These are phyloP conservation scores for Sympetrum striolatum DNA, from an alignment of 2,888 invertebrate species.

Conservation along the genomic window DNA sequence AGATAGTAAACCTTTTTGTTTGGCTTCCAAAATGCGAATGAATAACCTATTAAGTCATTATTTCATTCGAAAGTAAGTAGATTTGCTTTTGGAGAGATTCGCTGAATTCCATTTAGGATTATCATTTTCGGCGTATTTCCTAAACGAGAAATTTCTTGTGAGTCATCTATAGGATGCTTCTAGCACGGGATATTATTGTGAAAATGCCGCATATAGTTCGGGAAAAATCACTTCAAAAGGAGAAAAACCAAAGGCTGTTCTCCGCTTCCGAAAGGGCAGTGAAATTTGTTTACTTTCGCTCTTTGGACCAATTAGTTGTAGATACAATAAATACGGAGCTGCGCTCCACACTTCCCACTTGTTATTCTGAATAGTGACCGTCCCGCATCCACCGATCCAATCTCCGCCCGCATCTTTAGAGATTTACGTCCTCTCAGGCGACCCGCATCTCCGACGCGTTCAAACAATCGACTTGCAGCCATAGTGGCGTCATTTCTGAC, in stretches of 20 bases:
- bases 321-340: background rate
- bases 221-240: background rate
- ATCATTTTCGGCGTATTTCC: too few relatives aligned
- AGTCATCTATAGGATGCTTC: too few relatives aligned
- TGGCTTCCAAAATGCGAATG: too few relatives aligned
- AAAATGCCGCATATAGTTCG: background rate
- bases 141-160: too few relatives aligned
- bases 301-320: background rate
- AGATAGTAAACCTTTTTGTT: too few relatives aligned
- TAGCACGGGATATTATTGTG: too few relatives aligned
- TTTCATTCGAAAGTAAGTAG: too few relatives aligned
- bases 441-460: background rate
- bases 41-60: too few relatives aligned
- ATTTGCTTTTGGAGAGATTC: too few relatives aligned
- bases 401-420: slow-evolving; percentile 33
- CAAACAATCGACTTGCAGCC: slow-evolving; percentile 11
- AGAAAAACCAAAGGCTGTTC: background rate
- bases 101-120: too few relatives aligned
- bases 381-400: slow-evolving; percentile 26
- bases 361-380: background rate
- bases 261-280: background rate
- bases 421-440: background rate
- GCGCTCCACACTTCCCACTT: background rate
- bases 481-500: background rate
- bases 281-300: background rate